Conservation (phyloP, 1,140 invertebrate genomes). For the Apis cerana region DNA sequence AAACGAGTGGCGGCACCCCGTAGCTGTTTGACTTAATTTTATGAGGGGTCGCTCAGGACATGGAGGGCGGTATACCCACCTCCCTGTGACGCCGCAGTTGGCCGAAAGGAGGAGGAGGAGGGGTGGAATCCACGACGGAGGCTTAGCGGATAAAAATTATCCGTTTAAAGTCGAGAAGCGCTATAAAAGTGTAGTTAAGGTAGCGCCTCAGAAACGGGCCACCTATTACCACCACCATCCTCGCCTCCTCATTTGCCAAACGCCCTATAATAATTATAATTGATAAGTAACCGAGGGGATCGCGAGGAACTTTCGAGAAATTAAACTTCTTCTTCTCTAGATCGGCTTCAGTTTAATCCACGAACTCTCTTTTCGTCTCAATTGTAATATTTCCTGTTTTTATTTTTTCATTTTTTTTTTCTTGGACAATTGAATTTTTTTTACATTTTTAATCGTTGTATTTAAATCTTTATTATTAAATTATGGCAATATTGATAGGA, state of each 20-base stretch:
- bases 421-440: too few species aligned
- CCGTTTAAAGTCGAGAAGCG: constrained; percentile 69
- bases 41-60: constrained; percentile 70
- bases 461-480: too few species aligned
- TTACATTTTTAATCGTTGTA: too few species aligned
- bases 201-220: constrained; percentile 47
- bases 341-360: too few species aligned
- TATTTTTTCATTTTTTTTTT: too few species aligned
- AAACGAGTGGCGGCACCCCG: constrained; percentile 68
- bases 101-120: not conserved
- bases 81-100: constrained; percentile 47
- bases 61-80: constrained; percentile 67
- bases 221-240: constrained; percentile 42
- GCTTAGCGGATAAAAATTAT: constrained; percentile 75
- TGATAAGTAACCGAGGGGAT: constrained; percentile 63
- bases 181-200: constrained; percentile 74
- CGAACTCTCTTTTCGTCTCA: too few species aligned
- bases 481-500: too few species aligned
- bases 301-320: constrained; percentile 11
- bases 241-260: constrained; percentile 30
- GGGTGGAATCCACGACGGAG: constrained; percentile 60
- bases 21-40: constrained; percentile 77
- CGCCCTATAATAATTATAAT: constrained; percentile 69
- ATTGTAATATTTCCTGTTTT: too few species aligned
- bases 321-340: constrained; percentile 31